These are phyloP conservation scores for Cyprinodon diabolis DNA, from an alignment of 2,797 vertebrate genomes.

Conservation along the genomic window DNA sequence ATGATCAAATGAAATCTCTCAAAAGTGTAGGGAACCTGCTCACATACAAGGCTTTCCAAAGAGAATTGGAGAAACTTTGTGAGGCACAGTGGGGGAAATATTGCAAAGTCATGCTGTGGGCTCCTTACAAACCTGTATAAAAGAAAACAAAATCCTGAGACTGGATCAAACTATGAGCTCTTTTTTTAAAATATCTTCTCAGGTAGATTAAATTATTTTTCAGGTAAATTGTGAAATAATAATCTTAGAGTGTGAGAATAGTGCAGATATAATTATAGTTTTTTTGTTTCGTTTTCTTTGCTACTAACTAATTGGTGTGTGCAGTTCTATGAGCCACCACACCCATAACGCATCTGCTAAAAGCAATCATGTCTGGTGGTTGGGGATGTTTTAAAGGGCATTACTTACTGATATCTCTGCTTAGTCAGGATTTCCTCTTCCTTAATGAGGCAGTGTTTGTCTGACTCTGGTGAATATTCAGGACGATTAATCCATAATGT, in stretches of 20 bases:
- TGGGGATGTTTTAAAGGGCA: not conserved
- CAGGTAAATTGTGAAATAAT: not conserved
- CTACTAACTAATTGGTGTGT: not conserved
- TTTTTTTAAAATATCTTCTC: too few species aligned
- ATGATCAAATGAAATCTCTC: too few species aligned
- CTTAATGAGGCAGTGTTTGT: conserved; percentile 39
- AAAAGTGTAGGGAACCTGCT: too few species aligned
- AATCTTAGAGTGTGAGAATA: not conserved
- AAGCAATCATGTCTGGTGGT: not conserved
- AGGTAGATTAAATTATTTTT: not conserved
- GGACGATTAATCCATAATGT: conserved; percentile 42
- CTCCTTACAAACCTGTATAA: not conserved
- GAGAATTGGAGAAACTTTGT: not conserved
- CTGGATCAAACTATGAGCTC: not conserved
- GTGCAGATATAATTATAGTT: too few species aligned
- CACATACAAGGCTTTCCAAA: not conserved
- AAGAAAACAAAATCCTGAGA: not conserved
- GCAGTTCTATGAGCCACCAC: not conserved
- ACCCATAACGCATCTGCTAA: not conserved
- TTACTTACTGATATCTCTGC: conserved; percentile 29
- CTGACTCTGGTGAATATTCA: conserved; percentile 36
- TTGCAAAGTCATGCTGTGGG: not conserved
- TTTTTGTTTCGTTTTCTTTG: not conserved
- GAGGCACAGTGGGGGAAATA: not conserved
- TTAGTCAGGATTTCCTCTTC: conserved; percentile 48